A percentile compares a stretch with the other conserved stretches of the same genome.
These are phyloP conservation scores for Tenodera sinensis DNA, from an alignment of 2,888 invertebrate genomes.

Conservation along the genomic window DNA sequence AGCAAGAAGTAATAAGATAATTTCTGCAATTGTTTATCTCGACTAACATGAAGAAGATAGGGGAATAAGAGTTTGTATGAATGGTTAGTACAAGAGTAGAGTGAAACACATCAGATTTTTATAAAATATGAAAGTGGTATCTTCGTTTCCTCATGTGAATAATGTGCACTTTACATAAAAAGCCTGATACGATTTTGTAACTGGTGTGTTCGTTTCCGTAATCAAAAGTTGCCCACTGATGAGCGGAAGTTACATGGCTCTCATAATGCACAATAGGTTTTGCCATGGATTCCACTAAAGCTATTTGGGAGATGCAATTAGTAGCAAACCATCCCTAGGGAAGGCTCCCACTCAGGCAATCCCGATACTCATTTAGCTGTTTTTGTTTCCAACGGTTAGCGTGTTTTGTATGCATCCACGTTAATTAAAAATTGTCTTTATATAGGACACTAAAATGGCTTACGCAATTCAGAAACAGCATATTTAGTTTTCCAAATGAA, in stretches of 20 bases:
- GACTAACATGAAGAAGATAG: too few species aligned
- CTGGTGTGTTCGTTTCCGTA: not conserved
- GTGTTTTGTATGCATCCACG: not conserved
- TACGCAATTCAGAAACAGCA: not conserved
- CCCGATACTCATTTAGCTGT: not conserved
- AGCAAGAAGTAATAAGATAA: too few species aligned
- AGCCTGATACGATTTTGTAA: not conserved
- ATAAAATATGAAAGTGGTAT: too few species aligned
- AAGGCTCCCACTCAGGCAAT: not conserved
- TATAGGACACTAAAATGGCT: not conserved
- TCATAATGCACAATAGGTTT: not conserved
- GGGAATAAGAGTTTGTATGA: too few species aligned
- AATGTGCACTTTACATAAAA: too few species aligned
- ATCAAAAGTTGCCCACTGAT: not conserved
- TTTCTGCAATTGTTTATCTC: too few species aligned
- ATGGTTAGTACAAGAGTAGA: too few species aligned
- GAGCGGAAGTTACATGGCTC: not conserved
- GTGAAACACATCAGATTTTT: too few species aligned
- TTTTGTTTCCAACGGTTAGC: not conserved
- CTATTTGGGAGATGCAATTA: not conserved
- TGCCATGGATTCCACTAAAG: not conserved
- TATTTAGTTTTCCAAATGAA: not conserved
- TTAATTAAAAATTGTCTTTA: not conserved
- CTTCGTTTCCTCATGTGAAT: too few species aligned
- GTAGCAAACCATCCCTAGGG: not conserved